Base-by-base conservation (phyloP, 1,140 invertebrate species). In the Chionoecetes opilio region DNA sequence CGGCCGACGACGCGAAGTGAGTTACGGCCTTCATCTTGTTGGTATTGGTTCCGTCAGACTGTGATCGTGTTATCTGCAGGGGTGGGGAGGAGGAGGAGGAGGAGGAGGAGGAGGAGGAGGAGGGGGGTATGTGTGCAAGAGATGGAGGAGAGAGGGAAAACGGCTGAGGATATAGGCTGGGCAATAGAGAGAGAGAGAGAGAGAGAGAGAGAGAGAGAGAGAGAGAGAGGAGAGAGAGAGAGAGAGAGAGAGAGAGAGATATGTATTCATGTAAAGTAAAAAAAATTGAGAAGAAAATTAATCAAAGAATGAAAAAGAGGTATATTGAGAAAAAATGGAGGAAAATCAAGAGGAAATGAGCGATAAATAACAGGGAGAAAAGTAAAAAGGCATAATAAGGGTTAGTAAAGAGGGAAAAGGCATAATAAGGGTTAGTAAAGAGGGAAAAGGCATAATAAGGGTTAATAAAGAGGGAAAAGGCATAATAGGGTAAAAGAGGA, bases 11-110 rank as follows among this genome's bases (percentile, higher is more conserved):
- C n/a, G 63, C 63, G 63, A 75, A 75, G 63, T 75, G 63, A 75
- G 63, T 75, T 75, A 75, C 63, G 63, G 63, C 63, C 63, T 75
- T 75, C 63, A 75, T 75, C 63, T 75, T 75, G 63, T 75, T 75
- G 63, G 63, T 75, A 75, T 75, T 75, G 63, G 63, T 75, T 75
- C 63, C 63, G 63, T 75, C 63, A 75, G 63, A 75, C 63, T 75
- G 63, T 75, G 63, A 86, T 34, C 85, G 85, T 34, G 37, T 34
- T 86, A 38, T 38, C 85, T 86, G 85, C 21, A 86, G 85, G 85
- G 37, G 0, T 32, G 37, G 85, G 85, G 82, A 85, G 82, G 8
- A 31, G 85, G 85, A 35, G 37, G 85, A 86, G 85, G 31, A 9
- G 85, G 17, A 34, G 37, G 32, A 38, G 85, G 37, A 29, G 37